phyloP scores from a whole-genome alignment of 2,113 vertebrate genomes.

The Platichthys stellatus region DNA sequence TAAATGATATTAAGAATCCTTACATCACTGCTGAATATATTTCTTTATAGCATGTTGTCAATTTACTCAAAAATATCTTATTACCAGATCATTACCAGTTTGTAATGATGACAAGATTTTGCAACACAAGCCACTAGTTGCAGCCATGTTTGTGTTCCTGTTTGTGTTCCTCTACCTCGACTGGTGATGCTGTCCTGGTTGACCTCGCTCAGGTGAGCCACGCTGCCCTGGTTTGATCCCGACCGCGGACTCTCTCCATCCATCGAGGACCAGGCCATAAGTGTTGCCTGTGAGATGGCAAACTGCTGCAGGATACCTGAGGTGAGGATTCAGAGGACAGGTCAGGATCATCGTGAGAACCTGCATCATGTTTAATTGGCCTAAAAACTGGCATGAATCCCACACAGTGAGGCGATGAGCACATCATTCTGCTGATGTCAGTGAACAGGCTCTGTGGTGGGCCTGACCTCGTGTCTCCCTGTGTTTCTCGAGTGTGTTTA shows the following conservation, averaged over 20 bases:
- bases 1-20: too few species aligned
- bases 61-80: too few species aligned
- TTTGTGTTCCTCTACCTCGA: constrained; percentile 73
- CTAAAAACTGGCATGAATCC: constrained; percentile 7
- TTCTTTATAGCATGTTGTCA: too few species aligned
- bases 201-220: constrained; percentile 91
- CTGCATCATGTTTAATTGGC: constrained; percentile 9
- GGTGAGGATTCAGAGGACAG: constrained; percentile 45
- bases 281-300: constrained; percentile 95
- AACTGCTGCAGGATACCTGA: constrained; percentile 97
- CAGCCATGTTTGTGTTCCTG: neutral
- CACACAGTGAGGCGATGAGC: constrained; percentile 22
- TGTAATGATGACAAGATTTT: neutral
- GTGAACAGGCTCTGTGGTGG: constrained; percentile 16
- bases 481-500: neutral
- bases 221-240: constrained; percentile 94
- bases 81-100: too few species aligned
- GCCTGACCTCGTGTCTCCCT: neutral
- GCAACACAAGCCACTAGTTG: neutral
- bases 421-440: constrained; percentile 32
- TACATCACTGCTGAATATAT: too few species aligned
- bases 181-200: constrained; percentile 93
- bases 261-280: constrained; percentile 97
- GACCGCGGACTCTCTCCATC: constrained; percentile 94
- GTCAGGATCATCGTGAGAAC: constrained; percentile 11